Evolutionary conservation across 1,140 invertebrate genomes (phyloP), one percentile per base, ranked within the genome.

Genomic region (Cydia strobilella): DNA sequence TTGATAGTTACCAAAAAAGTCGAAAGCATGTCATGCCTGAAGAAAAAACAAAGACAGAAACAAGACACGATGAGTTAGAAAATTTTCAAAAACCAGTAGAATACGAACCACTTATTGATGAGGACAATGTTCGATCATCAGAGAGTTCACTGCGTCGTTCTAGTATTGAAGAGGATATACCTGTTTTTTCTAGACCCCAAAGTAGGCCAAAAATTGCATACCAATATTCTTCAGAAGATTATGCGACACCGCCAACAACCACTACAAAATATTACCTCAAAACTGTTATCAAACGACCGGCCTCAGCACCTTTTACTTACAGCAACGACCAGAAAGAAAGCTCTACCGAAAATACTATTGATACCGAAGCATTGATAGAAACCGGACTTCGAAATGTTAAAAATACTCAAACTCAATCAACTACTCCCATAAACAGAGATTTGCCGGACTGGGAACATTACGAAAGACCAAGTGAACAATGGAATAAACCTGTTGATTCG

Each of bases 201-300:
- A 77, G 66, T 75, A 79, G 65, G n/a, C 51, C 18, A 62, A 77
- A 71, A 72, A 0, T 62, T 39, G 69, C 31, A 45, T 51, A 27
- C 65, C 15, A 79, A 15, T 39, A 79, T 72, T 51, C 79, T 72
- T 86, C 77, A 76, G 74, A 79, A 54, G 79, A 75, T 66, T 75
- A 74, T 72, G 82, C 42, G 7, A 48, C 74, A 39, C 76, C 85
- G 51, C 74, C 81, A 48, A 79, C 82, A 31, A 85, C 81, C 54
- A 76, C 78, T 18, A 87, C 86, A 48, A 93, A 92, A 80, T 88
- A 88, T 75, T 91, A 91, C 75, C 78, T 92, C 15, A 93, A 89
- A 84, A 85, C 87, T 13, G 82, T 90, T 27, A 84, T 87, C 45
- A 92, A 84, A 78, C 84, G 91, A 13, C 92, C 91, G 15, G 79